Base-by-base conservation (phyloP, 2,888 invertebrate genomes). In the Entomobrya multifasciata region DNA sequence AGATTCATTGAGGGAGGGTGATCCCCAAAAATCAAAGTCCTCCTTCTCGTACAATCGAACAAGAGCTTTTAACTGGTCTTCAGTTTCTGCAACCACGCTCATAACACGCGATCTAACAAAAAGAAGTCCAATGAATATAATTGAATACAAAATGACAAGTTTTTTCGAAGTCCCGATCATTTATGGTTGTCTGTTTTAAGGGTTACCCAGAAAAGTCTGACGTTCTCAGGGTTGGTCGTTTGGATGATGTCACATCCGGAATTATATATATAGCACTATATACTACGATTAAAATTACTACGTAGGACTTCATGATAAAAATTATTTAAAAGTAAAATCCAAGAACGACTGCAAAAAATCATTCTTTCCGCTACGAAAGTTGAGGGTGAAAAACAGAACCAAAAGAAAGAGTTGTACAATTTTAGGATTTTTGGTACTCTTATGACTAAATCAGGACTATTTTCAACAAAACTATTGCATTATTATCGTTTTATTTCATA, bases 21-120 rank as follows among this genome's bases (percentile, higher is more conserved):
- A 93, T 30, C 94, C 94, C 92, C 95, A 94, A 93, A 95, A 95
- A 90, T 94, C 94, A 76, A 95, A 93, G 72, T 94, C 94, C 44
- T 82, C 81, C 25, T 62, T 67, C 79, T 92, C 92, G 80, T 92
- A 92, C 72, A 94, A 92, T n/a, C 93, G 93, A 8, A 92, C 92
- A 55, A 94, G 91, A 0, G 92, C 92, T 4, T 92, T 92, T 0
- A 94, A 92, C 52, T 94, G 93, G 0, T 90, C 91, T 30, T 93
- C 92, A 11, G 93, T 93, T 77, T 91, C 92, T 0, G 94, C 93
- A 41, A 92, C 92, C 0, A 94, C 90, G 0, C 94, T 92, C 65
- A 90, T 72, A 60, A 91, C 80, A 77, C 91, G 79, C 3, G 65
- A 85, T 17, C 87, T 85, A n/a, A n/a, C n/a, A n/a, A n/a, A n/a